A percentile compares a stretch with the other conserved stretches of the same genome.
phyloP scores from a whole-genome alignment of 2,113 vertebrate genomes.

The Uria aalge region DNA sequence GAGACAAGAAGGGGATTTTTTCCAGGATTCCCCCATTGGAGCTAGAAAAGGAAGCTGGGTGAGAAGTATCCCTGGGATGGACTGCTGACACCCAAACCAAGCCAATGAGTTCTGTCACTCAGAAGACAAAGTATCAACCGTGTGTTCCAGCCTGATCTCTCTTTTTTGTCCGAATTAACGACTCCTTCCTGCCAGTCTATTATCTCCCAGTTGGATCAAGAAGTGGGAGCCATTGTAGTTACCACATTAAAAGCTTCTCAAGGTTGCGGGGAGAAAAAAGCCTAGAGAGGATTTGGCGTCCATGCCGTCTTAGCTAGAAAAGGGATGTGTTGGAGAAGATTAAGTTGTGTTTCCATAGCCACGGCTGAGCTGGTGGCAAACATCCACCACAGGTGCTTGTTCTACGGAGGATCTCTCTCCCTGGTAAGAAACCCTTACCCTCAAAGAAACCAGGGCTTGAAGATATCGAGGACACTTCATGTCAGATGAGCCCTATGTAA shows the following conservation, averaged over 20 bases:
- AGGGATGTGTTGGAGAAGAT: neutral
- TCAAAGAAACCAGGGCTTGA: neutral
- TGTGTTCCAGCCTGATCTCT: neutral
- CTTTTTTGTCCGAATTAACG: neutral
- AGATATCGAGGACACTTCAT: neutral
- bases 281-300: neutral
- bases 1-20: neutral
- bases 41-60: neutral
- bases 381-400: conserved; percentile 32
- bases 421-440: too few species aligned
- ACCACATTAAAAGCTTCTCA: neutral
- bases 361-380: conserved; percentile 1
- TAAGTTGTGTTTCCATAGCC: neutral
- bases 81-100: neutral
- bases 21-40: neutral
- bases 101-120: neutral
- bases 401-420: neutral
- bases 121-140: neutral
- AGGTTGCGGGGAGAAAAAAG: fast-evolving
- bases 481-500: neutral
- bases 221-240: neutral
- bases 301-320: neutral
- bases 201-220: neutral
- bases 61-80: neutral
- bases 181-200: neutral